Base-by-base conservation (phyloP, 2,797 vertebrate genomes). In the Sebastolobus alascanus region DNA sequence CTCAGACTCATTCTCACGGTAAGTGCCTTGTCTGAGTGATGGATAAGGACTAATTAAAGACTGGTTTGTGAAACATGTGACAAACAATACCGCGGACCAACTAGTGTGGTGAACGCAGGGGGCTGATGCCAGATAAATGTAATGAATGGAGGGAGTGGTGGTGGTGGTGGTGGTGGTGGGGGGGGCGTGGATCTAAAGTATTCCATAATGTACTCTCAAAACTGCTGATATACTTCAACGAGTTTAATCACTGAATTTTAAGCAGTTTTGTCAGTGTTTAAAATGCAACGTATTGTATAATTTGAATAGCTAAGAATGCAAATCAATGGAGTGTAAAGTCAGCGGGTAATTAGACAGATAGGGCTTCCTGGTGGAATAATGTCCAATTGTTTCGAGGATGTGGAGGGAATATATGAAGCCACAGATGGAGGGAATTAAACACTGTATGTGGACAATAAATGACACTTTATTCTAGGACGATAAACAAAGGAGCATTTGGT, bases 261-360 rank as follows among this genome's bases (percentile, higher is more conserved):
- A 96, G 95, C 94, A 92, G 96, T 95, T 91, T 96, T 95, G 94
- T 96, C 80, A 93, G 95, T 94, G 95, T 96, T 98, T 97, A 96
- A 96, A 97, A 97, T 96, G 96, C 96, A 96, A 94, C 94, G 96
- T 94, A 95, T 97, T 96, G 96, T 96, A 91, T 96, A 97, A 97
- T 97, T 97, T 97, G 96, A 97, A 93, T 86, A 94, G 93, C 94
- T 92, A 93, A 94, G 93, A 90, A 96, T 93, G 96, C 96, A 97
- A 97, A 97, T 98, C 97, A 97, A 93, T 96, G 92, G 94, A 91
- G 94, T 91, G 93, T 90, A 95, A 95, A 96, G 96, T 94, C 93
- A 92, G 94, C 86, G 50, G 94, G 95, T 96, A 97, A 97, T 96
- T 96, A 96, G 95, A 95, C 88, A 88, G 96, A 93, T 94, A 92